A percentile compares a stretch with the other conserved stretches of the same genome.
These are phyloP conservation scores for Tachina fera DNA, from an alignment of 2,888 invertebrate species.

Conservation along the genomic window DNA sequence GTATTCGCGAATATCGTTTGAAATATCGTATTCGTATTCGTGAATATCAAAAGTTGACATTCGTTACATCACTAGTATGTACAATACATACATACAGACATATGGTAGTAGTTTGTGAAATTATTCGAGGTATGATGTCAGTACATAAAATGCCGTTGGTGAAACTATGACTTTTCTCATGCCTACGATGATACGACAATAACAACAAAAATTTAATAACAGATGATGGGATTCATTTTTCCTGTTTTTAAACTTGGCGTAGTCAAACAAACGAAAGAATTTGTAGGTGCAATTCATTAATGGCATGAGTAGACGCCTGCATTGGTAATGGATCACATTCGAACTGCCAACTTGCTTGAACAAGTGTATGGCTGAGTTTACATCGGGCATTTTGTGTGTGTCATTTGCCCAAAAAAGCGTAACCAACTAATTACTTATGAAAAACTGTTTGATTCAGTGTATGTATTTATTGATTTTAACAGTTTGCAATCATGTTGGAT, in stretches of 20 bases:
- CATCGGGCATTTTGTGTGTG: no score
- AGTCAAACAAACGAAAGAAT: background rate
- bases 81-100: background rate
- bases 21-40: no score
- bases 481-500: no score
- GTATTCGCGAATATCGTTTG: no score
- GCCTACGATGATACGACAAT: constrained; percentile 27
- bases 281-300: constrained; percentile 51
- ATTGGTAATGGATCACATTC: constrained; percentile 68
- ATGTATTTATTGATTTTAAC: no score
- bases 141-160: constrained; percentile 48
- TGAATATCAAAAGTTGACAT: no score
- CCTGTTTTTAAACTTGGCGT: constrained; percentile 67
- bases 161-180: constrained; percentile 55
- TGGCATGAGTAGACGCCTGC: constrained; percentile 30
- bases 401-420: no score
- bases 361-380: constrained; percentile 79
- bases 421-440: no score
- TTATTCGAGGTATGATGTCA: constrained; percentile 48
- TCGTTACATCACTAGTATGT: no score
- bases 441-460: no score
- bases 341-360: constrained; percentile 64
- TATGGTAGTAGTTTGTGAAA: background rate
- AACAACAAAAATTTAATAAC: constrained; percentile 44
- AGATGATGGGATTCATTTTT: constrained; percentile 74